These are phyloP conservation scores for Danio albolineatus DNA, from an alignment of 2,797 vertebrate genomes.

Conservation along the genomic window DNA sequence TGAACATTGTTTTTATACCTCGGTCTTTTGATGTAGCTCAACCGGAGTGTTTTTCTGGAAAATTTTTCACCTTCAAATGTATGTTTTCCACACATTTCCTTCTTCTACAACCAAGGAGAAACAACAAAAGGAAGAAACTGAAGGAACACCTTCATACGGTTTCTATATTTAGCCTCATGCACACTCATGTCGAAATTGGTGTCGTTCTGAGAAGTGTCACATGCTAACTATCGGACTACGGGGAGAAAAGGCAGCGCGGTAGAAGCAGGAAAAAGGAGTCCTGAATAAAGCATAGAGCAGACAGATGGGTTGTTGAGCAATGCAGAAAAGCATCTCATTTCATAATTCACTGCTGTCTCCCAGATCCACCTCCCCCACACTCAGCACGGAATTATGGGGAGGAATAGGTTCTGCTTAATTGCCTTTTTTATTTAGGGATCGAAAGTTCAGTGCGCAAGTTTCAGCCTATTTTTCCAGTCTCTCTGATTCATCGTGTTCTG, in stretches of 20 bases:
- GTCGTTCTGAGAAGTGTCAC: conserved; percentile 22
- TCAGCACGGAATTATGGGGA: conserved; percentile 24
- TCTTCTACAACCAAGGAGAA: conserved; percentile 18
- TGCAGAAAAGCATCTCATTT: conserved; percentile 16
- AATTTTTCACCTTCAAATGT: conserved; percentile 10
- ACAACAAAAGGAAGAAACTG: neutral
- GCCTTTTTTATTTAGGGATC: conserved; percentile 22
- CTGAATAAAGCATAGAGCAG: conserved; percentile 11
- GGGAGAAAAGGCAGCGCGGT: neutral
- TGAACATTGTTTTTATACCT: neutral
- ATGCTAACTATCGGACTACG: neutral
- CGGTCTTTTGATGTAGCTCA: neutral
- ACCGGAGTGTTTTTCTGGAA: neutral
- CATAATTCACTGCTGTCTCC: conserved; percentile 15
- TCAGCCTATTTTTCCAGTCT: conserved; percentile 12
- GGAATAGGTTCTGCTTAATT: conserved; percentile 40
- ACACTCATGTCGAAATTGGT: conserved; percentile 21
- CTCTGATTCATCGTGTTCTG: conserved; percentile 9
- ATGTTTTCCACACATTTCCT: neutral
- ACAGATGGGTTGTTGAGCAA: conserved; percentile 23
- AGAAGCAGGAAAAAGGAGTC: neutral
- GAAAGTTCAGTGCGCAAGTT: conserved; percentile 27
- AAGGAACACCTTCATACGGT: conserved; percentile 16
- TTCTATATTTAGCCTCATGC: conserved; percentile 52
- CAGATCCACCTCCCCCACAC: neutral